Percentiles rank a stretch among this genome's conserved stretches.
phyloP scores from a whole-genome alignment of 2,797 vertebrate genomes.

The Malurus leucopterus region DNA sequence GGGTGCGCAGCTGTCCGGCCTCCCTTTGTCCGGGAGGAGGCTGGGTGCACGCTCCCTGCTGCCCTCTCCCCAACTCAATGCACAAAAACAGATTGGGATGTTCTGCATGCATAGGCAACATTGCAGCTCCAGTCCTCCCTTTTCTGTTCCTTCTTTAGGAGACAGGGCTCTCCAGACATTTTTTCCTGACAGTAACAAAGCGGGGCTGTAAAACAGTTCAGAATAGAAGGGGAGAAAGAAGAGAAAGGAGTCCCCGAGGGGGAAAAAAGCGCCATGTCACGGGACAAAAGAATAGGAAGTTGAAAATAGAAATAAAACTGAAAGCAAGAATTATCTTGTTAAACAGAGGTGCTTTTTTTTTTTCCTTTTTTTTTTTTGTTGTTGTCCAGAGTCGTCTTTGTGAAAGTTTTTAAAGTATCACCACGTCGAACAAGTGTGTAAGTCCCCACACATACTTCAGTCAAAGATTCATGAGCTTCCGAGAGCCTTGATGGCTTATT shows the following conservation, averaged over 20 bases:
- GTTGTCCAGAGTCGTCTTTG: conserved; percentile 35
- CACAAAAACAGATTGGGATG: conserved; percentile 86
- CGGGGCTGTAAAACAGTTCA: conserved; percentile 70
- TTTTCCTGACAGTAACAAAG: conserved; percentile 78
- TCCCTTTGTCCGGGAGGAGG: conserved; percentile 83
- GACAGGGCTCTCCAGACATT: conserved; percentile 56
- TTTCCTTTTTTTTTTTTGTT: background rate
- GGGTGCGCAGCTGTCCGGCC: conserved; percentile 85
- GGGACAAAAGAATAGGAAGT: conserved; percentile 76
- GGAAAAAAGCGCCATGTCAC: conserved; percentile 66
- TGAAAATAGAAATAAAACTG: conserved; percentile 70
- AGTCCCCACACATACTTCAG: conserved; percentile 63
- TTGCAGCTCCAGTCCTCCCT: conserved; percentile 76
- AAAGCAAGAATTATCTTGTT: conserved; percentile 83
- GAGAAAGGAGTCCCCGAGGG: conserved; percentile 75
- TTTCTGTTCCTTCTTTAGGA: conserved; percentile 77
- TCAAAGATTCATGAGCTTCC: conserved; percentile 54
- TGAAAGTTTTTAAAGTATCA: conserved; percentile 59
- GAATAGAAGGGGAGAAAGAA: conserved; percentile 41
- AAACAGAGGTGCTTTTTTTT: conserved; percentile 54
- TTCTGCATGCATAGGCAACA: conserved; percentile 83
- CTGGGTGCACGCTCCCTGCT: conserved; percentile 84
- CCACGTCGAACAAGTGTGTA: conserved; percentile 50
- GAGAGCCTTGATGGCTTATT: conserved; percentile 65
- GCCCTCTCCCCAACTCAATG: conserved; percentile 83